Percentiles rank a stretch among this genome's conserved stretches.
These are phyloP conservation scores for Agrenia bidenticulata DNA, from an alignment of 2,888 invertebrate genomes.

Conservation along the genomic window DNA sequence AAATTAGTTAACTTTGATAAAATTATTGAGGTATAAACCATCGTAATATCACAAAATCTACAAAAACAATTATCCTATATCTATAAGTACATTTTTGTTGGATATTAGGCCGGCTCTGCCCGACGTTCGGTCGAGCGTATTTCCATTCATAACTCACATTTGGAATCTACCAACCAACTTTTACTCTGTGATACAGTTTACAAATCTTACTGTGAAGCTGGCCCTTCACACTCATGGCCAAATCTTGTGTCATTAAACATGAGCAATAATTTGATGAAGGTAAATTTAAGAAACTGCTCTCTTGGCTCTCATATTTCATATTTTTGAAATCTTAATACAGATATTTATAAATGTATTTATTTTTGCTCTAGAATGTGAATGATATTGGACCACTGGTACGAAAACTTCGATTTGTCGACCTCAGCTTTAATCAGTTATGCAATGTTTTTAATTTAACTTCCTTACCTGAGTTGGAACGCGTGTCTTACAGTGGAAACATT, in stretches of 20 bases:
- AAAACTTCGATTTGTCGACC: conserved; percentile 42
- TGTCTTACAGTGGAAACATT: conserved; percentile 79
- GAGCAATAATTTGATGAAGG: conserved; percentile 57
- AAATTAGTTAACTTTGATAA: conserved; percentile 65
- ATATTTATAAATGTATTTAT: background rate
- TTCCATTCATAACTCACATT: conserved; percentile 67
- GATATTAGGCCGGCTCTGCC: conserved; percentile 61
- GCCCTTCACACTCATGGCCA: conserved; percentile 58
- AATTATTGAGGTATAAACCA: conserved; percentile 42
- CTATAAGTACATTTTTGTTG: conserved; percentile 4
- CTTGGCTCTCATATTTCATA: no score
- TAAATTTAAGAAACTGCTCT: conserved; percentile 16
- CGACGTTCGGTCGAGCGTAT: conserved; percentile 67
- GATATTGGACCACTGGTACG: conserved; percentile 49
- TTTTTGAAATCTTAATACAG: background rate
- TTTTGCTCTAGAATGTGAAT: conserved; percentile 32
- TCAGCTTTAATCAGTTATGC: conserved; percentile 49
- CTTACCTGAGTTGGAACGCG: conserved; percentile 71
- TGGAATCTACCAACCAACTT: conserved; percentile 73
- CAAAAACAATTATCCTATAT: conserved; percentile 1
- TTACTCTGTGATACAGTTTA: conserved; percentile 82
- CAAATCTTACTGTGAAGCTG: conserved; percentile 62
- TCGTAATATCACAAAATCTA: background rate
- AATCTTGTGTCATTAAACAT: conserved; percentile 57
- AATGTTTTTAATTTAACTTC: conserved; percentile 66